Conservation (phyloP, 2,888 invertebrate genomes). For the Drosophila kambysellisi region DNA sequence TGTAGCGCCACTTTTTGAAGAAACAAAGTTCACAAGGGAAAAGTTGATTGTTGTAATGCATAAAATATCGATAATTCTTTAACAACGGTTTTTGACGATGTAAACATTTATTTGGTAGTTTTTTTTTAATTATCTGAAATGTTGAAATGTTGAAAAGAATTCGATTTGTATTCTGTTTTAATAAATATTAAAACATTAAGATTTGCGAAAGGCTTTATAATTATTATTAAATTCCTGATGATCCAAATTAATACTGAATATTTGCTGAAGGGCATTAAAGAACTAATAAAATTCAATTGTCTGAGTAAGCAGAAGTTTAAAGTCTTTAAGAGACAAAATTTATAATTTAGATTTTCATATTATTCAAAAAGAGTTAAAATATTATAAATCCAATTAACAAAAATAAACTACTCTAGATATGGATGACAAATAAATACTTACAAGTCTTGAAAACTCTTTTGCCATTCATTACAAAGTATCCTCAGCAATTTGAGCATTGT, state of each 20-base stretch:
- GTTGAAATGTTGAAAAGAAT: background rate
- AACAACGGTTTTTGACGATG: background rate
- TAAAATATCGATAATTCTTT: background rate
- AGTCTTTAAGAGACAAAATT: fast-evolving
- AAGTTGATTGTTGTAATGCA: background rate
- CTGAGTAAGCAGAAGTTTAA: background rate
- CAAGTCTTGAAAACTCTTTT: background rate
- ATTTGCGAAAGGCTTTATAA: background rate
- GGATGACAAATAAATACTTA: background rate
- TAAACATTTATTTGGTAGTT: background rate
- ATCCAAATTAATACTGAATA: too few relatives aligned
- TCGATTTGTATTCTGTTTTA: background rate
- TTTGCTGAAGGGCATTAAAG: too few relatives aligned
- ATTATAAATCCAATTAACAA: background rate
- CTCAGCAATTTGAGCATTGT: background rate
- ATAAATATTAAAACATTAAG: background rate
- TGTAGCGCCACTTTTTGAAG: conserved; percentile 29
- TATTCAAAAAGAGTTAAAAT: background rate
- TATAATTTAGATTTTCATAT: background rate
- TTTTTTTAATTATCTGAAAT: background rate
- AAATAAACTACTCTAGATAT: background rate
- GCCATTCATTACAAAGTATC: background rate
- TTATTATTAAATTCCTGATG: background rate
- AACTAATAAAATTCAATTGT: too few relatives aligned
- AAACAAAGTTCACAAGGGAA: background rate